Evolutionary conservation across 2,113 vertebrate genomes (phyloP).

Genomic region (Protobothrops flavoviridis): DNA sequence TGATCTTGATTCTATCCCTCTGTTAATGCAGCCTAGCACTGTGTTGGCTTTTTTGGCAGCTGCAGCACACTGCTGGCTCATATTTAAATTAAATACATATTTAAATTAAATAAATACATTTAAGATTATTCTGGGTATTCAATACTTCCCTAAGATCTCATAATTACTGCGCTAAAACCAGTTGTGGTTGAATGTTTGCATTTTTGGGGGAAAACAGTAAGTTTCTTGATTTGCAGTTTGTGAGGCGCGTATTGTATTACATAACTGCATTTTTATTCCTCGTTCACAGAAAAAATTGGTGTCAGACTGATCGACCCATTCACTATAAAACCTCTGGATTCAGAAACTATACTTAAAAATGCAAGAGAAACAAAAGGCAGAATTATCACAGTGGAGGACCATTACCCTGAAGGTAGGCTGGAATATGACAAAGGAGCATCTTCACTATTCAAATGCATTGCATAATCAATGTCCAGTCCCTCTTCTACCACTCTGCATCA

Average conservation of each 20-base stretch:
- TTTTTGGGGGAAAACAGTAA: background rate
- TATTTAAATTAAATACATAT: no score
- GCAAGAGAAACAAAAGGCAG: constrained; percentile 86
- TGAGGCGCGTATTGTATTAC: background rate
- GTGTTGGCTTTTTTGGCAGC: no score
- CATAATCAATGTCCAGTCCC: background rate
- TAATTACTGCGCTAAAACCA: background rate
- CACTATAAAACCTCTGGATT: constrained; percentile 93
- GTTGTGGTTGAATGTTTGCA: background rate
- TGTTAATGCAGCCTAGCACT: no score
- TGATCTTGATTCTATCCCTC: no score
- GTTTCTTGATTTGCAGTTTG: background rate
- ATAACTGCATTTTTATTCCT: background rate
- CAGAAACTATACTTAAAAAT: constrained; percentile 85
- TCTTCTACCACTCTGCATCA: background rate
- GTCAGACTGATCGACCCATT: constrained; percentile 89
- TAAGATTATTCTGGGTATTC: background rate
- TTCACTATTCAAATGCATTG: no score
- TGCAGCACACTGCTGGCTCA: no score
- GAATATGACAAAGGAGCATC: background rate
- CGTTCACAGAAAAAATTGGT: constrained; percentile 79
- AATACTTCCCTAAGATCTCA: background rate
- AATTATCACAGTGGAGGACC: constrained; percentile 92
- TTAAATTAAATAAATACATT: background rate
- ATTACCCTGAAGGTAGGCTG: constrained; percentile 87